Conservation (phyloP, 2,113 vertebrate species). For the Perca fluviatilis region DNA sequence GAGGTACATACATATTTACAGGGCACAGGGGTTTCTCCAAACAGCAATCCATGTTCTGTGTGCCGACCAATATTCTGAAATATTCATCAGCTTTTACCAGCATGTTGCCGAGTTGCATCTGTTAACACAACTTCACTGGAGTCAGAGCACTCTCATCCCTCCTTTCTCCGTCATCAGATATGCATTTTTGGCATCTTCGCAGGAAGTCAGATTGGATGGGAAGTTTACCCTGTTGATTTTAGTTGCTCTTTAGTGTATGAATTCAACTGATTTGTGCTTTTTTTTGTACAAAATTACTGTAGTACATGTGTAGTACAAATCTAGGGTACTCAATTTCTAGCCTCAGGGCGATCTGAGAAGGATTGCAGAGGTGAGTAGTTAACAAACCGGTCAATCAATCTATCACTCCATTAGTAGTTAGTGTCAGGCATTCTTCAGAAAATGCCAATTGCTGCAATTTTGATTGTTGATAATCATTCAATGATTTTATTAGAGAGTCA, state of each 20-base stretch:
- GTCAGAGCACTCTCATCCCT: conserved; percentile 25
- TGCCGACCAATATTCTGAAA: conserved; percentile 58
- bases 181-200: conserved; percentile 29
- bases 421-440: background rate
- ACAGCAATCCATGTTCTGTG: conserved; percentile 25
- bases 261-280: background rate
- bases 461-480: conserved; percentile 16
- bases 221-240: conserved; percentile 41
- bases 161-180: conserved; percentile 34
- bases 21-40: conserved; percentile 26
- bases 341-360: background rate
- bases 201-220: background rate
- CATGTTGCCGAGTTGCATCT: conserved; percentile 42
- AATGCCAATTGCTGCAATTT: background rate
- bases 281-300: background rate
- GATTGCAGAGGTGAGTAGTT: background rate
- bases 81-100: conserved; percentile 70
- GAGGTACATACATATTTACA: conserved; percentile 29
- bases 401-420: background rate
- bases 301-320: background rate
- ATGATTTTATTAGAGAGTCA: conserved; percentile 9
- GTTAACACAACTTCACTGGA: conserved; percentile 48
- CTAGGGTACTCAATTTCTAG: background rate
- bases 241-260: background rate
- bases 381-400: conserved; percentile 14